phyloP scores from a whole-genome alignment of 2,113 vertebrate species.

The Xyrauchen texanus region DNA sequence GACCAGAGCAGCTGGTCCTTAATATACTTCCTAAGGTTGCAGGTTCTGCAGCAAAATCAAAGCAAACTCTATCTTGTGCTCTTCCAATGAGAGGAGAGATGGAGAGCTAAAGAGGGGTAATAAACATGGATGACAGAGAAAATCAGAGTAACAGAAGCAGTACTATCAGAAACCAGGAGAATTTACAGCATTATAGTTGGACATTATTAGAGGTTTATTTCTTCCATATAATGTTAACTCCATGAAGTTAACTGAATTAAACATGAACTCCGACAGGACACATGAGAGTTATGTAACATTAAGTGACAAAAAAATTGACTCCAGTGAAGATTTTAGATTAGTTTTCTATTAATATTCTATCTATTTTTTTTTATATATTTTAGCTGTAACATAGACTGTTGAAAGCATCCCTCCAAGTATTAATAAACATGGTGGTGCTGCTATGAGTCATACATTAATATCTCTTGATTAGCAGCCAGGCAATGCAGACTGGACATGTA shows the following conservation, averaged over 20 bases:
- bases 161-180: not conserved
- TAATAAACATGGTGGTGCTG: slow-evolving; percentile 6
- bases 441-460: slow-evolving; percentile 52
- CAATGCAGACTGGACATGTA: slow-evolving; percentile 53
- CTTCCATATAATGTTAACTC: not conserved
- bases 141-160: not conserved
- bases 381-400: not conserved
- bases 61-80: slow-evolving; percentile 47
- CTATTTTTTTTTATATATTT: not conserved
- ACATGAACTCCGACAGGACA: not conserved
- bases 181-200: too few species aligned
- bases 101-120: slow-evolving; percentile 32
- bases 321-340: slow-evolving; percentile 11
- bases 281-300: not conserved
- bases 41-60: slow-evolving; percentile 61
- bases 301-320: not conserved
- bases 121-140: slow-evolving; percentile 17
- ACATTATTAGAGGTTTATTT: not conserved
- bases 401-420: not conserved
- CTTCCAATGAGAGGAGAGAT: slow-evolving; percentile 35
- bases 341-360: slow-evolving; percentile 31
- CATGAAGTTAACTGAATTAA: not conserved
- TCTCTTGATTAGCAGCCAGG: slow-evolving; percentile 41
- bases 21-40: slow-evolving; percentile 48
- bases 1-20: slow-evolving; percentile 20